Evolutionary conservation across 2,113 vertebrate genomes (phyloP), one percentile per base, ranked within the genome.

Genomic region (Fregata magnificens): DNA sequence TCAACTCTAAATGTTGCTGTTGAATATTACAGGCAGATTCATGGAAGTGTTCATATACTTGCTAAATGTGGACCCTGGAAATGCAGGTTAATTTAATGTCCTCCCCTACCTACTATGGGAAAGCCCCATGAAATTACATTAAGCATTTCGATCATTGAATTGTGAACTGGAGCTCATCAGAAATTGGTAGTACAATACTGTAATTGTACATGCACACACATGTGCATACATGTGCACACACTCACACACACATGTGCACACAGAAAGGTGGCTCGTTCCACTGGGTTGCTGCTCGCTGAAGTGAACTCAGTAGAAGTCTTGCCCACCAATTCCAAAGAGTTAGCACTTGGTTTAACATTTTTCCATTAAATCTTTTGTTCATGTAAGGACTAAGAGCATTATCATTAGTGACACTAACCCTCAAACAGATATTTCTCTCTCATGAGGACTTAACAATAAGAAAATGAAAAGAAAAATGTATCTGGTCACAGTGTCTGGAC

Each of bases 241-340:
- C 22, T 8, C 6, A 3, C 45, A 45, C 17, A 45, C 45, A 9
- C 16, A 4, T 8, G 2, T 2, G 2, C n/a, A 20, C 34, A 63
- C 12, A 28, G 25, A 82, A 82, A 82, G 55, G 32, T 53, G n/a
- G 3, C 19, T 66, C 47, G 38, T 26, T 14, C 25, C 14, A 42
- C 8, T 14, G 24, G 7, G 5, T 49, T 87, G 20, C 14, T 44
- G 31, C 14, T 67, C 8, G 26, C 15, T 50, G 29, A 62, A 62
- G 4, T 47, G 38, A 82, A 73, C 52, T 42, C 42, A 73, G 22
- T 13, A 72, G 61, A 71, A 55, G 20, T 21, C n/a, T 86, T 66
- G 14, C 5, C 11, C 31, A 47, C 42, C 55, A 45, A 8, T 45
- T 70, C 34, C 32, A 47, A 50, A 80, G 32, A 63, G 47, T 13